Conservation (phyloP, 2,113 vertebrate genomes). For the Anolis carolinensis region DNA sequence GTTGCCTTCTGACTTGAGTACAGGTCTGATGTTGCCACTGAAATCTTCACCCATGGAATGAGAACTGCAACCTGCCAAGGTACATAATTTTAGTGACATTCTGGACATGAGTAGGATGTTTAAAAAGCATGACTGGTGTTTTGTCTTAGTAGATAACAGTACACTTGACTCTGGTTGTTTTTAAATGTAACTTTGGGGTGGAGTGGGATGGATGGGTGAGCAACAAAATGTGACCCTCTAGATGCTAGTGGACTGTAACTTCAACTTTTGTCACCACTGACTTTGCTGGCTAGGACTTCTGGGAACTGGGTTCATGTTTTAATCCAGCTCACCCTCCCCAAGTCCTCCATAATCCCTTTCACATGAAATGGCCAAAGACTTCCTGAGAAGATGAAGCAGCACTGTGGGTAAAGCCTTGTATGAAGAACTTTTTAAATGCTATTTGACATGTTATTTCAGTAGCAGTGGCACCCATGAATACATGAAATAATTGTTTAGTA, state of each 20-base stretch:
- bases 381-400: background rate
- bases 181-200: background rate
- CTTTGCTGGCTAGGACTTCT: too few species aligned
- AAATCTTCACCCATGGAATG: constrained; percentile 36
- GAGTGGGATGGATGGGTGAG: too few species aligned
- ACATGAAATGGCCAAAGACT: background rate
- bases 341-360: background rate
- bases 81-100: background rate
- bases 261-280: background rate
- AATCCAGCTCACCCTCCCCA: background rate
- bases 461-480: background rate
- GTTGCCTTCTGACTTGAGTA: background rate
- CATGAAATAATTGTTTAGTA: background rate
- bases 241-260: too few species aligned
- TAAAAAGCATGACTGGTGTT: too few species aligned
- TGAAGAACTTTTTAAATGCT: background rate
- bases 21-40: constrained; percentile 49
- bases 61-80: constrained; percentile 79
- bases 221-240: too few species aligned
- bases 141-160: too few species aligned
- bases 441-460: background rate
- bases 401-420: background rate
- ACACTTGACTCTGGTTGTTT: too few species aligned
- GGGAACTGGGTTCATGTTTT: background rate
- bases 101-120: background rate